Percentiles rank a stretch among this genome's conserved stretches.
Conservation (phyloP, 1,140 invertebrate species). For the Phenacoccus solenopsis region DNA sequence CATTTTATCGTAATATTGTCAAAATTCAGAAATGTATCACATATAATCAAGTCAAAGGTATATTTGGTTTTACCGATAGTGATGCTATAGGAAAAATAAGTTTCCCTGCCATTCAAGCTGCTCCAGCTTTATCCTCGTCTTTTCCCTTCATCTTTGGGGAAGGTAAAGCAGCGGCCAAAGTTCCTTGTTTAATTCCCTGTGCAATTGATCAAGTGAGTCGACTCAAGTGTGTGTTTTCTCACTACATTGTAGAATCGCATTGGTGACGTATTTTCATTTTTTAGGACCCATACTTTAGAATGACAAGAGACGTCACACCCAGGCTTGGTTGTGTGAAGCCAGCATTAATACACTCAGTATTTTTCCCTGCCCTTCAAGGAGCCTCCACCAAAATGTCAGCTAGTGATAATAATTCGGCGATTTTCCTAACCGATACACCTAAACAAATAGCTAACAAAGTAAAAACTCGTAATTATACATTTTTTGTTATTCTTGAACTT, state of each 20-base stretch:
- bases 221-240: neutral
- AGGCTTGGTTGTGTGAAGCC: slow-evolving; percentile 79
- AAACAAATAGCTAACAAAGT: slow-evolving; percentile 97
- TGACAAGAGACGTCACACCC: slow-evolving; percentile 94
- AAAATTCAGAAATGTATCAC: slow-evolving; percentile 86
- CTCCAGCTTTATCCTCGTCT: slow-evolving; percentile 84
- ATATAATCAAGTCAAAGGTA: slow-evolving; percentile 89
- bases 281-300: slow-evolving; percentile 93
- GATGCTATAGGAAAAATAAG: slow-evolving; percentile 93
- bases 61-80: slow-evolving; percentile 95
- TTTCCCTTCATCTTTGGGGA: slow-evolving; percentile 90
- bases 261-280: neutral
- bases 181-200: slow-evolving; percentile 91
- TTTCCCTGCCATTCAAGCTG: slow-evolving; percentile 93
- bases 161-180: slow-evolving; percentile 47
- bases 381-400: slow-evolving; percentile 97
- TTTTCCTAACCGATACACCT: slow-evolving; percentile 87
- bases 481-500: neutral
- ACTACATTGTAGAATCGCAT: neutral
- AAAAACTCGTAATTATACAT: slow-evolving; percentile 7
- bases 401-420: slow-evolving; percentile 84
- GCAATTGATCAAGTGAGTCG: slow-evolving; percentile 84
- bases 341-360: slow-evolving; percentile 84
- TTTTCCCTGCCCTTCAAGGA: slow-evolving; percentile 93
- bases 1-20: slow-evolving; percentile 87